phyloP scores from a whole-genome alignment of 2,888 invertebrate species.

The Salticus scenicus region DNA sequence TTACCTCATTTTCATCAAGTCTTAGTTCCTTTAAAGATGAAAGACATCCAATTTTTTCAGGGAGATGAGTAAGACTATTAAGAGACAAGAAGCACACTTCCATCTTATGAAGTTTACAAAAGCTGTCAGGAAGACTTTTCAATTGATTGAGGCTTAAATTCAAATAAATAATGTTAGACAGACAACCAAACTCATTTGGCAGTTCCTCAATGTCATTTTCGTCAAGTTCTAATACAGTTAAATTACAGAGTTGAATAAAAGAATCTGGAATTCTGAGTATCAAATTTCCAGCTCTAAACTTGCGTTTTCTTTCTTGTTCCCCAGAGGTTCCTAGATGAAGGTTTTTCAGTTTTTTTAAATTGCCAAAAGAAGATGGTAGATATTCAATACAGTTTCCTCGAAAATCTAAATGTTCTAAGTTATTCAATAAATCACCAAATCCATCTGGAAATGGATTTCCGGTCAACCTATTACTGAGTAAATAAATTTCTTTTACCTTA shows the following conservation, averaged over 20 bases:
- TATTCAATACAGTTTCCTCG: slow-evolving; percentile 52
- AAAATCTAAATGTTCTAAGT: slow-evolving; percentile 47
- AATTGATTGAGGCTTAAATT: slow-evolving; percentile 56
- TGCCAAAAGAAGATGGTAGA: slow-evolving; percentile 50
- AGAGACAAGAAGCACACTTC: slow-evolving; percentile 46
- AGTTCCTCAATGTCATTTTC: slow-evolving; percentile 51
- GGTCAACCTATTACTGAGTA: slow-evolving; percentile 35
- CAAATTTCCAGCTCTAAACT: slow-evolving; percentile 40
- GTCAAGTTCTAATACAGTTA: slow-evolving; percentile 57
- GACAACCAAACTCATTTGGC: slow-evolving; percentile 51
- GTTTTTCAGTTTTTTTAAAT: slow-evolving; percentile 23
- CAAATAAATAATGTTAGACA: slow-evolving; percentile 32
- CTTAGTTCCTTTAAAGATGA: slow-evolving; percentile 39
- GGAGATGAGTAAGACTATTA: slow-evolving; percentile 42
- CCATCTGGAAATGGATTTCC: slow-evolving; percentile 28
- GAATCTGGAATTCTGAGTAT: slow-evolving; percentile 28
- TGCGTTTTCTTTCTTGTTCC: slow-evolving; percentile 33
- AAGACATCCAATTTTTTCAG: slow-evolving; percentile 49
- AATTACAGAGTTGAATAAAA: slow-evolving; percentile 36
- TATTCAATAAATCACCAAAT: slow-evolving; percentile 26
- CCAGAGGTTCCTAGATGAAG: slow-evolving; percentile 51
- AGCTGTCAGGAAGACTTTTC: slow-evolving; percentile 44
- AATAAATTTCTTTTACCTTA: slow-evolving; percentile 33
- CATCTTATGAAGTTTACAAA: slow-evolving; percentile 35
- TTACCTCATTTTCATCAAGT: slow-evolving; percentile 57